Base-by-base conservation (phyloP, 2,113 vertebrate genomes). In the Hiodon alosoides region DNA sequence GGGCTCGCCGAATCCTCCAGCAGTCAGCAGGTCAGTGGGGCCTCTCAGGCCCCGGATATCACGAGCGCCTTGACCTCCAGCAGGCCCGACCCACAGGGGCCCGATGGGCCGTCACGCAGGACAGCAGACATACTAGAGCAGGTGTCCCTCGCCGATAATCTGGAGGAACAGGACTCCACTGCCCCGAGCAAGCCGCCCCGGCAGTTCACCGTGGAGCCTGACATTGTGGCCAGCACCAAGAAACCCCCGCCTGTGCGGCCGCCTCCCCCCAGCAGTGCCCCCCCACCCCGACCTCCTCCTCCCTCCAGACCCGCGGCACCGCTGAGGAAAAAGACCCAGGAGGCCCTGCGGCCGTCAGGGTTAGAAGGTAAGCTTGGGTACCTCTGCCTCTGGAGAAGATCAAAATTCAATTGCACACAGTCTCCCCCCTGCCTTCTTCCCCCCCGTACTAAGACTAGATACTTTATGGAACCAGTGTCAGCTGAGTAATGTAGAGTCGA, bases 141-240 rank as follows among this genome's bases (percentile, higher is more conserved):
- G 81, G 77, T 80, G 7, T 74, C 89, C 50, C 71, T 85, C 4
- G 80, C 87, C 17, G 81, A 91, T 59, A 81, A 82, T 52, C 69
- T 78, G 9, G 67, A 87, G 64, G 83, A 89, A 80, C 87, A 87
- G 57, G 94, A 95, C 72, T 75, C 82, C 74, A 85, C 86, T 2
- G 90, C 92, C 9, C 95, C 96, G 0, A 85, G 89, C 9, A 98
- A 99, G 81, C 93, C 96, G 0, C 95, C 95, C 0, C 89, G 95
- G 47, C 96, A 97, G 64, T 91, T 96, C 69, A 92, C 90, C 47
- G 87, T 90, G 9, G 96, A 99, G 82, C 97, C 97, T 6, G 97
- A 98, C 84, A 98, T 99, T 69, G 96, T 99, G 75, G 96, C 96
- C 7, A 99, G 96, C 89, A 99, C 96, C 7, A 99, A 98, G 89